Conservation (phyloP, 2,888 invertebrate genomes). For the Coelogynopora nodosa region DNA sequence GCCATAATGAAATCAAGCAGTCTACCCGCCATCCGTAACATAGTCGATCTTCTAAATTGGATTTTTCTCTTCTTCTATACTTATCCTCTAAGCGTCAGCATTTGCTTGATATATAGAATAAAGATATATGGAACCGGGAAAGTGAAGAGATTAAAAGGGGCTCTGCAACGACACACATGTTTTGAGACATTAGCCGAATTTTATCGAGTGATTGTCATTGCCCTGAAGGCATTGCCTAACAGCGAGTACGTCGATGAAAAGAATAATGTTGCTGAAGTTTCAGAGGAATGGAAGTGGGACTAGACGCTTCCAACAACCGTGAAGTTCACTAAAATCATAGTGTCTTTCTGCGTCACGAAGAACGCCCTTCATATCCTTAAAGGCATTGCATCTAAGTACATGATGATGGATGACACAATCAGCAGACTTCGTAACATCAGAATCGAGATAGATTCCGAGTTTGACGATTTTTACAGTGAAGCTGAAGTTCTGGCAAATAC, state of each 20-base stretch:
- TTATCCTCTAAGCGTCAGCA: slow-evolving; percentile 35
- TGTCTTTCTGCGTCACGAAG: slow-evolving; percentile 26
- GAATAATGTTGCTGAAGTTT: slow-evolving; percentile 15
- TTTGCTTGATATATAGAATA: slow-evolving; percentile 36
- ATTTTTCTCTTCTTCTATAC: slow-evolving; percentile 39
- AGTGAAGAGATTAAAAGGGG: slow-evolving; percentile 15
- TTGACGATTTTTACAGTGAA: slow-evolving; percentile 27
- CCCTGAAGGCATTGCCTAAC: slow-evolving; percentile 22
- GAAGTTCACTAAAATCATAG: slow-evolving; percentile 22
- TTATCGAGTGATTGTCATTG: slow-evolving; percentile 30
- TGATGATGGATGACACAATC: slow-evolving; percentile 34
- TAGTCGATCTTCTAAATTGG: slow-evolving; percentile 33
- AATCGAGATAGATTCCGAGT: slow-evolving; percentile 33
- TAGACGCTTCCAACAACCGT: slow-evolving; percentile 29
- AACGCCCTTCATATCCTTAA: slow-evolving; percentile 34
- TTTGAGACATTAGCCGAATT: slow-evolving; percentile 34
- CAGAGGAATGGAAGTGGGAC: slow-evolving; percentile 27
- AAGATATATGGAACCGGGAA: slow-evolving; percentile 29
- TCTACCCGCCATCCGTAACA: slow-evolving; percentile 35
- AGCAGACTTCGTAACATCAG: slow-evolving; percentile 5
- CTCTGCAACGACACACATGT: slow-evolving; percentile 36
- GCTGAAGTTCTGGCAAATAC: slow-evolving; percentile 36
- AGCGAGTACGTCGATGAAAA: slow-evolving; percentile 26
- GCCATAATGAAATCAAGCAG: slow-evolving; percentile 37
- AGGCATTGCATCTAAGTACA: slow-evolving; percentile 35